Evolutionary conservation across 2,113 vertebrate genomes (phyloP).

Genomic region (Mesoclemmys tuberculata): DNA sequence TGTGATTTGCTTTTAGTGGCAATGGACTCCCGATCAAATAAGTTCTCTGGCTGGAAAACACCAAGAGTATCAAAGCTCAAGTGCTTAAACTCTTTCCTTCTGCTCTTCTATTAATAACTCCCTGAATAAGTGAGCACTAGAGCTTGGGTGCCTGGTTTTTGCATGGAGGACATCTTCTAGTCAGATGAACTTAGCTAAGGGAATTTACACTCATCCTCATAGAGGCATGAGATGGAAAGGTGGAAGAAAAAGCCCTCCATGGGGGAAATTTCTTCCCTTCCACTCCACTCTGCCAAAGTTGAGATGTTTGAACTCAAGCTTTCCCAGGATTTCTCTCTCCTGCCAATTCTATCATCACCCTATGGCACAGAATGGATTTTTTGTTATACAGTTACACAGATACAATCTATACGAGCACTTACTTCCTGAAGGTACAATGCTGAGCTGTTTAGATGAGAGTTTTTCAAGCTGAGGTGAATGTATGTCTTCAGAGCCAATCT

Average conservation of each 20-base stretch:
- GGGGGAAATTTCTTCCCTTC: rapidly evolving
- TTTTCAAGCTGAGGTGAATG: neutral
- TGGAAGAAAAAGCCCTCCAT: neutral
- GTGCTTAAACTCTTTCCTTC: neutral
- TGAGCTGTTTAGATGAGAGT: neutral
- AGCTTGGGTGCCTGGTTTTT: rapidly evolving
- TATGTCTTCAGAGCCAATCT: neutral
- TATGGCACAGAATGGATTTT: neutral
- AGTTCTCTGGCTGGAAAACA: rapidly evolving
- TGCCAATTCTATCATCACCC: neutral
- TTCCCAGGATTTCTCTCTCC: neutral
- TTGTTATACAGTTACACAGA: slow-evolving; percentile 14
- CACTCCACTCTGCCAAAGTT: rapidly evolving
- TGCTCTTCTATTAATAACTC: neutral
- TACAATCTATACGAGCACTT: rapidly evolving
- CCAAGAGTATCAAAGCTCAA: neutral
- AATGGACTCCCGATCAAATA: rapidly evolving
- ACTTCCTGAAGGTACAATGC: slow-evolving; percentile 5
- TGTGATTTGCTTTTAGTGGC: neutral
- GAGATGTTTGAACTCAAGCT: neutral
- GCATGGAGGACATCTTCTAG: neutral
- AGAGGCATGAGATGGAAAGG: neutral
- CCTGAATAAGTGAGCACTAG: rapidly evolving
- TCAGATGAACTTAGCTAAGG: neutral
- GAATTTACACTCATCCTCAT: neutral